Evolutionary conservation across 2,797 vertebrate genomes (phyloP).

Genomic region (Heterohyrax brucei): DNA sequence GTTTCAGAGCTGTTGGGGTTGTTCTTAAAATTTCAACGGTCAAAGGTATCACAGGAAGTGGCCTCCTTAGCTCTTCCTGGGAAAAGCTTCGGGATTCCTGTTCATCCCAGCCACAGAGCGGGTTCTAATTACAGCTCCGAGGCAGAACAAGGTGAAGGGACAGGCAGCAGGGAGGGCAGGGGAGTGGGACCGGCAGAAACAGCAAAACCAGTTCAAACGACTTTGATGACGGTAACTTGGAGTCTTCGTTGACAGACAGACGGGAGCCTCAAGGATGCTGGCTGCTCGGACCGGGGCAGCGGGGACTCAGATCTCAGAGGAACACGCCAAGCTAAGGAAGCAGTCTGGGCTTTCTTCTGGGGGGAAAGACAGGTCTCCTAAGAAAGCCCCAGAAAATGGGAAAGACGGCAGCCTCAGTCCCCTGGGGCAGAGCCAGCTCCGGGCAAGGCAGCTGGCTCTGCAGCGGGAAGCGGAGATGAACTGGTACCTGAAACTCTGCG

Average conservation of each 20-base stretch:
- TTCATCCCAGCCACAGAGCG: constrained; percentile 86
- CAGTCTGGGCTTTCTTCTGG: constrained; percentile 93
- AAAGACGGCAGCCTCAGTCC: constrained; percentile 89
- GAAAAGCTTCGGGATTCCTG: constrained; percentile 85
- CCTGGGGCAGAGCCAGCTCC: constrained; percentile 89
- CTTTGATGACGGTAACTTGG: constrained; percentile 83
- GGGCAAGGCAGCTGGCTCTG: constrained; percentile 91
- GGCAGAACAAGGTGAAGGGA: constrained; percentile 92
- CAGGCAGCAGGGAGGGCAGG: constrained; percentile 89
- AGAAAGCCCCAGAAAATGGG: constrained; percentile 91
- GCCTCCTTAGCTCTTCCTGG: constrained; percentile 77
- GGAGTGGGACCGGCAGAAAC: constrained; percentile 86
- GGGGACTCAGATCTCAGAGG: constrained; percentile 91
- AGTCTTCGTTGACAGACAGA: constrained; percentile 18
- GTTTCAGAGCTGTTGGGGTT: neutral
- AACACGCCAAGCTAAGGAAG: constrained; percentile 91
- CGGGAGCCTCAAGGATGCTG: constrained; percentile 91
- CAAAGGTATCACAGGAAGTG: neutral
- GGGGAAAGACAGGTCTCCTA: constrained; percentile 88
- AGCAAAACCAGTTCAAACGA: constrained; percentile 84
- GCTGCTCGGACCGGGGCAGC: constrained; percentile 92
- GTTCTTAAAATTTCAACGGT: constrained; percentile 49
- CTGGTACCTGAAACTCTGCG: constrained; percentile 96
- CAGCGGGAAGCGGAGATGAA: constrained; percentile 96
- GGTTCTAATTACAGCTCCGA: constrained; percentile 95